These are phyloP conservation scores for Lycaena phlaeas DNA, from an alignment of 2,888 invertebrate species.

Conservation along the genomic window DNA sequence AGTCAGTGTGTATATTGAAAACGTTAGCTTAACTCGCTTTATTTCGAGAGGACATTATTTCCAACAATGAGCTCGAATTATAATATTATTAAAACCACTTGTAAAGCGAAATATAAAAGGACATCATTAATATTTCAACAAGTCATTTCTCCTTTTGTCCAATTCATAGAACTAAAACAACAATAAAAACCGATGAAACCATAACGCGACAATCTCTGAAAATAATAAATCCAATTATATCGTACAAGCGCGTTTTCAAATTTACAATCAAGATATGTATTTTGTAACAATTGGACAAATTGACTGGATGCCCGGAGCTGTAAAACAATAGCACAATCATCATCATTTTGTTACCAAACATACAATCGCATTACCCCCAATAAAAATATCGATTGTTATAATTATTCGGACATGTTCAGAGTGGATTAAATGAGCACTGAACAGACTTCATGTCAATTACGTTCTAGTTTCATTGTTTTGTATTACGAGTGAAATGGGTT, in stretches of 20 bases:
- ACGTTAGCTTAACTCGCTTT: too few relatives aligned
- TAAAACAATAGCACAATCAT: conserved; percentile 63
- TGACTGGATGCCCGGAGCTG: conserved; percentile 39
- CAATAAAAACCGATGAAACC: conserved; percentile 5
- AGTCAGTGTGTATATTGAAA: too few relatives aligned
- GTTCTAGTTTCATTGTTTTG: conserved; percentile 1
- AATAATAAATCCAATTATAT: conserved; percentile 24
- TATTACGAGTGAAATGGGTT: neutral
- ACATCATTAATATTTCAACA: too few relatives aligned
- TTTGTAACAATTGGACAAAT: conserved; percentile 65
- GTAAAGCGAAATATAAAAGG: too few relatives aligned
- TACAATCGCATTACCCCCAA: conserved; percentile 46
- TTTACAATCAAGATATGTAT: conserved; percentile 45
- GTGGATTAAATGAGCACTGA: conserved; percentile 1
- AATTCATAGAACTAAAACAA: conserved; percentile 6
- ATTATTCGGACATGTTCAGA: conserved; percentile 14
- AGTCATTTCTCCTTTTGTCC: neutral
- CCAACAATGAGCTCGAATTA: too few relatives aligned
- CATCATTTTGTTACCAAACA: conserved; percentile 46
- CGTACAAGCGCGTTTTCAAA: conserved; percentile 24
- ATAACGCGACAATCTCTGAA: conserved; percentile 15
- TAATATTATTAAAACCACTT: too few relatives aligned
- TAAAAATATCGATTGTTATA: conserved; percentile 23
- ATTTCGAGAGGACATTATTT: too few relatives aligned
- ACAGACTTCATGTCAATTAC: conserved; percentile 3